Evolutionary conservation across 2,113 vertebrate species (phyloP), one percentile per base, ranked within the genome.

Genomic region (Pterocles orientalis): DNA sequence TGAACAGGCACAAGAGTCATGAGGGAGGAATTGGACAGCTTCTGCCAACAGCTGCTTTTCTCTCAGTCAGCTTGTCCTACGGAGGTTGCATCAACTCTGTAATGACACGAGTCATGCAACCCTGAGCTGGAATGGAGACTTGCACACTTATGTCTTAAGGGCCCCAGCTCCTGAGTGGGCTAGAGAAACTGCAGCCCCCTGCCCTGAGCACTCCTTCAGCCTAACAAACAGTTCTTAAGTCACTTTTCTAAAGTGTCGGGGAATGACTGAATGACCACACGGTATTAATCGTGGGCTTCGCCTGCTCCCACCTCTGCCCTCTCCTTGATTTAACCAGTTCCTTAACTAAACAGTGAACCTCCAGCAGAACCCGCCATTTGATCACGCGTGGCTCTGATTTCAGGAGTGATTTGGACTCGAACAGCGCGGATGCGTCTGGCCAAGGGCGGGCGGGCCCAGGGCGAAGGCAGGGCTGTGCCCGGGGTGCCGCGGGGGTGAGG

Each of bases 341-440:
- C 75, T 11, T 11, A 11, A 18, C 0, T 15, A 41, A 24, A 4
- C 68, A 21, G 20, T 1, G 41, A 26, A 31, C 36, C 45, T 58
- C 41, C 36, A 58, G 2, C 28, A 53, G n/a, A 18, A 18, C 2
- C 43, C 5, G 24, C 7, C 2, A 5, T 3, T 6, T 4, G 36
- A 18, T 10, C 18, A 26, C 0, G 10, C 7, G 2, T 0, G 31
- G 12, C 7, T 16, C 45, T 7, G 13, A 18, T 7, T 20, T 23
- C 34, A 21, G 20, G 26, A 25, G 53, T 2, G 70, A 18, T 7
- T 0, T 0, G 58, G 7, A 19, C 48, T 47, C 57, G 3, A 7
- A 21, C 51, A 33, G 31, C 3, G 9, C 3, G 13, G 5, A 9
- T 3, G 4, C 1, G 51, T 14, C 41, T 41, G 26, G 31, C 43